Percentiles rank a stretch among this genome's conserved stretches.
phyloP scores from a whole-genome alignment of 2,797 vertebrate species.

The Glossophaga mutica region DNA sequence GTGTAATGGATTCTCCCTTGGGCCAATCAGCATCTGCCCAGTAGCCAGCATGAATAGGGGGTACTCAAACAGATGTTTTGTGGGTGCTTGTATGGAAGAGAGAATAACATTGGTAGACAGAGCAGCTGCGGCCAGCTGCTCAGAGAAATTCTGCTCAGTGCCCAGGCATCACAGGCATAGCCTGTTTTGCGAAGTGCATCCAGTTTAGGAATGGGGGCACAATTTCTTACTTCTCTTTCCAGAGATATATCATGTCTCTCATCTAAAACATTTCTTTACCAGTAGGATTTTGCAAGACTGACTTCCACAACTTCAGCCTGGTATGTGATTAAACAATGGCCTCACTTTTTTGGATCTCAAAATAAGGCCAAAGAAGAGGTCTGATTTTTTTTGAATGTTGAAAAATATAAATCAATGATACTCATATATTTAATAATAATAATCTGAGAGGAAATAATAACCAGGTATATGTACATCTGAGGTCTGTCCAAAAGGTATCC shows the following conservation, averaged over 20 bases:
- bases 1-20: background rate
- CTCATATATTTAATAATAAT: slow-evolving; percentile 26
- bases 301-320: slow-evolving; percentile 41
- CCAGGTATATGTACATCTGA: background rate
- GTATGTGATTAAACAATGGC: background rate
- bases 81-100: background rate
- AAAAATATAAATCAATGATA: slow-evolving; percentile 26
- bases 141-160: background rate
- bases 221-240: slow-evolving; percentile 29
- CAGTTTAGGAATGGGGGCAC: background rate
- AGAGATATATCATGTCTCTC: slow-evolving; percentile 50
- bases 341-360: slow-evolving; percentile 16
- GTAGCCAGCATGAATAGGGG: background rate
- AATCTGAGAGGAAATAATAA: slow-evolving; percentile 28
- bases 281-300: slow-evolving; percentile 34
- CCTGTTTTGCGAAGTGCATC: background rate
- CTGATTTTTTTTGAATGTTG: background rate
- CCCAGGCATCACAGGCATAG: background rate
- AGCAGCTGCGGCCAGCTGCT: slow-evolving; percentile 45
- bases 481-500: background rate
- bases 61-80: background rate
- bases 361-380: slow-evolving; percentile 30
- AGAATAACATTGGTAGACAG: background rate
- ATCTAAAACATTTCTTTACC: slow-evolving; percentile 22
- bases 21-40: background rate